phyloP scores from a whole-genome alignment of 2,113 vertebrate species.

The Tiliqua scincoides region DNA sequence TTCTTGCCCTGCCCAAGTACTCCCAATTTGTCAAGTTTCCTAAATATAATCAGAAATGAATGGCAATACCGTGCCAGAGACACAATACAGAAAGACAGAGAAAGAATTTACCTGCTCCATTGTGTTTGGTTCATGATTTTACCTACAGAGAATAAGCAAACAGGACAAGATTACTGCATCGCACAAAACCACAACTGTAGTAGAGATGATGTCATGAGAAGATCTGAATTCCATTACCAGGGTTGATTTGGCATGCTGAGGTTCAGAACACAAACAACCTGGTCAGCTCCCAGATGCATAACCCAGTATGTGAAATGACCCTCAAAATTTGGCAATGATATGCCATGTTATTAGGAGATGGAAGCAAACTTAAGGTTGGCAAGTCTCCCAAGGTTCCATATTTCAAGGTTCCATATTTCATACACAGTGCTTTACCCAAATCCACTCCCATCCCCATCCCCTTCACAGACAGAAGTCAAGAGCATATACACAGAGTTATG shows the following conservation, averaged over 20 bases:
- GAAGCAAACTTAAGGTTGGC: neutral
- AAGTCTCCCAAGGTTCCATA: no score
- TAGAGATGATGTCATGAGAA: neutral
- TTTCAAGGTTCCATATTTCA: neutral
- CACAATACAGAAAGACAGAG: conserved; percentile 24
- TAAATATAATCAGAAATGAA: neutral
- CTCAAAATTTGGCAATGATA: neutral
- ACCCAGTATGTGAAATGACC: neutral
- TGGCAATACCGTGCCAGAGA: neutral
- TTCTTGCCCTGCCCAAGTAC: neutral
- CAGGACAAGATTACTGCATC: conserved; percentile 9
- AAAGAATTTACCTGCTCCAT: conserved; percentile 19
- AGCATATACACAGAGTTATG: neutral
- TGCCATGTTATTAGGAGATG: neutral
- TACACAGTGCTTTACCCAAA: neutral
- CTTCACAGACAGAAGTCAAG: neutral
- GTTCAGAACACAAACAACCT: neutral
- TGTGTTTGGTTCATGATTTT: fast-evolving
- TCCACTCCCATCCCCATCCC: neutral
- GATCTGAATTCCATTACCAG: neutral
- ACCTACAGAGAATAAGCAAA: conserved; percentile 31
- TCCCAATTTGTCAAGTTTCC: fast-evolving
- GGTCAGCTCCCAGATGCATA: neutral
- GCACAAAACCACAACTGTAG: neutral
- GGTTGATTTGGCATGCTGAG: neutral